Percentiles rank a stretch among this genome's conserved stretches.
Evolutionary conservation across 2,113 vertebrate species (phyloP).

Genomic region (Noctilio leporinus): DNA sequence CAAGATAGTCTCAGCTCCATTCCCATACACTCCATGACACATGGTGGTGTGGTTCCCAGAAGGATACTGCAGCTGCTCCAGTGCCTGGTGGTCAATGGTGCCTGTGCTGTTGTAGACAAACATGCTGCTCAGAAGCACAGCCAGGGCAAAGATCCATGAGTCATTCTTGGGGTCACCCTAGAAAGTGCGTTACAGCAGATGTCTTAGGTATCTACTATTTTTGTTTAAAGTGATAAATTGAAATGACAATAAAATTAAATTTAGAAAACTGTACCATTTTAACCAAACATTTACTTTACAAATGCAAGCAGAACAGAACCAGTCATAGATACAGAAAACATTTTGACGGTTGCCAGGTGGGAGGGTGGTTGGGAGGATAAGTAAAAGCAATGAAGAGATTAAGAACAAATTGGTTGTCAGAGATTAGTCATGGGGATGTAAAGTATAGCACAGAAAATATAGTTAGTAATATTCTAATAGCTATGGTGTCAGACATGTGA

Average conservation of each 20-base stretch:
- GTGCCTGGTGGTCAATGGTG: constrained; percentile 59
- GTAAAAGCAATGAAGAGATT: too few relatives aligned
- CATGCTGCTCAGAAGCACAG: constrained; percentile 66
- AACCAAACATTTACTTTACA: constrained; percentile 55
- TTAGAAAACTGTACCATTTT: constrained; percentile 38
- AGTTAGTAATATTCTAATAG: too few relatives aligned
- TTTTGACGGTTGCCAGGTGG: too few relatives aligned
- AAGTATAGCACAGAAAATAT: too few relatives aligned
- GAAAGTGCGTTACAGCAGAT: not conserved
- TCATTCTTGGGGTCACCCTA: constrained; percentile 55
- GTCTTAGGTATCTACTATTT: not conserved
- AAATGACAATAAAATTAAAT: constrained; percentile 59
- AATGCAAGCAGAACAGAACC: constrained; percentile 18
- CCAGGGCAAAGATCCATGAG: constrained; percentile 49
- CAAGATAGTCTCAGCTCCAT: not conserved
- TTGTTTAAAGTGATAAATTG: constrained; percentile 49
- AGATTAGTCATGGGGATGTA: too few relatives aligned
- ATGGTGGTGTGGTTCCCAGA: not conserved
- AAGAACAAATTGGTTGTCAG: too few relatives aligned
- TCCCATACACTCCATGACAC: not conserved
- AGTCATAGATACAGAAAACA: too few relatives aligned
- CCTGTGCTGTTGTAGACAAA: constrained; percentile 73
- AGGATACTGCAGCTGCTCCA: constrained; percentile 70
- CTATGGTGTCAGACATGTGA: too few relatives aligned
- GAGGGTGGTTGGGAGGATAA: too few relatives aligned